A percentile compares a stretch with the other conserved stretches of the same genome.
Evolutionary conservation across 2,888 invertebrate genomes (phyloP).

Genomic region (Theretra japonica): DNA sequence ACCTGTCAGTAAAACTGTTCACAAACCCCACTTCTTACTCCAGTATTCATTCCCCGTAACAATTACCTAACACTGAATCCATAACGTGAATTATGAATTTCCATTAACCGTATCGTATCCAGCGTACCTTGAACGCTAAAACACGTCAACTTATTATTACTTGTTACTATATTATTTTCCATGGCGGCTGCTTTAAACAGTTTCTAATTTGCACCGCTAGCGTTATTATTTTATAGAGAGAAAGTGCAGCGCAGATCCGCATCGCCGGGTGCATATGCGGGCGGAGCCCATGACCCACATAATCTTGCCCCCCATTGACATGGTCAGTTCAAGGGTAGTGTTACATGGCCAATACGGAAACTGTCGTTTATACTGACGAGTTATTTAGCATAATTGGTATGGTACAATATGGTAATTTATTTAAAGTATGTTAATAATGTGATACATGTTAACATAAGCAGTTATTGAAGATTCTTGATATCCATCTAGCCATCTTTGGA

Average conservation of each 20-base stretch:
- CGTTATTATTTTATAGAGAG: conserved; percentile 66
- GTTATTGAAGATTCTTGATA: background rate
- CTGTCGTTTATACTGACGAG: background rate
- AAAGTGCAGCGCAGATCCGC: conserved; percentile 54
- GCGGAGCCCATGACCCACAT: conserved; percentile 2
- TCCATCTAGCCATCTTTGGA: background rate
- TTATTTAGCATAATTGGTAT: conserved; percentile 2
- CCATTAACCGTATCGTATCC: conserved; percentile 10
- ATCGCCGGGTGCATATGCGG: background rate
- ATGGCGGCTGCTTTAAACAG: conserved; percentile 41
- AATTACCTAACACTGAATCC: conserved; percentile 5
- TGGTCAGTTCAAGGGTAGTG: background rate
- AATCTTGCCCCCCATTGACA: background rate
- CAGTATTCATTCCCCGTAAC: background rate
- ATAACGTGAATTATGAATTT: conserved; percentile 19
- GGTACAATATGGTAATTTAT: background rate
- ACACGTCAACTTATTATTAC: conserved; percentile 35
- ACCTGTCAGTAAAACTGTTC: background rate
- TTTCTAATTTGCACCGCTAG: conserved; percentile 72
- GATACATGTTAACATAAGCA: background rate
- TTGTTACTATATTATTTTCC: conserved; percentile 48
- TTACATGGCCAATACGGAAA: background rate
- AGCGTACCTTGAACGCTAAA: conserved; percentile 15
- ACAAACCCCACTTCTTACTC: background rate
- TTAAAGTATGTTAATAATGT: background rate